phyloP scores from a whole-genome alignment of 2,113 vertebrate genomes.

The Pampusana beccarii region DNA sequence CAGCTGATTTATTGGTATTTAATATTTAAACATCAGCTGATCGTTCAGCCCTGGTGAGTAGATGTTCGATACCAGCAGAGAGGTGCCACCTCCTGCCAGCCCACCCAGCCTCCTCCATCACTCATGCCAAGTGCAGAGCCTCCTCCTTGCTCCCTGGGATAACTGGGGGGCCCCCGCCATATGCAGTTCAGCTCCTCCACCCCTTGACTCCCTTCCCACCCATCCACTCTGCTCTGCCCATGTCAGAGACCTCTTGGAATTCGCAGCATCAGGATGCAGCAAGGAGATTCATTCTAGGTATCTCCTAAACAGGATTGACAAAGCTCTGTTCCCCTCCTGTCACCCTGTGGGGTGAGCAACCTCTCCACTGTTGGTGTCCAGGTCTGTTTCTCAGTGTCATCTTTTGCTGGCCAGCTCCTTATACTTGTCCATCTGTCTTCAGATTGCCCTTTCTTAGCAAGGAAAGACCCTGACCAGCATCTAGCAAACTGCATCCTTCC shows the following conservation, averaged over 20 bases:
- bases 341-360: background rate
- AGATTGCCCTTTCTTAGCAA: background rate
- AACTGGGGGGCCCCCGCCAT: background rate
- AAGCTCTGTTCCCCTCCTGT: background rate
- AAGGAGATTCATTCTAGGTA: background rate
- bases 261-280: background rate
- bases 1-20: slow-evolving; percentile 50
- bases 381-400: background rate
- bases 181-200: background rate
- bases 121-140: background rate
- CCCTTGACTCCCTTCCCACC: background rate
- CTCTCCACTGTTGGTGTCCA: background rate
- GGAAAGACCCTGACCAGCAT: background rate
- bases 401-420: background rate
- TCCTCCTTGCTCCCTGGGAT: background rate
- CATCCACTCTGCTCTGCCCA: background rate
- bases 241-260: background rate
- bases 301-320: background rate
- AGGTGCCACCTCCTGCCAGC: background rate
- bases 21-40: slow-evolving; percentile 39
- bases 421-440: background rate
- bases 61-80: background rate
- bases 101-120: background rate
- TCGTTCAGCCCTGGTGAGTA: slow-evolving; percentile 4
- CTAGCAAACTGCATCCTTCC: background rate